phyloP scores from a whole-genome alignment of 2,113 vertebrate genomes.

The Aspidoscelis tigris region DNA sequence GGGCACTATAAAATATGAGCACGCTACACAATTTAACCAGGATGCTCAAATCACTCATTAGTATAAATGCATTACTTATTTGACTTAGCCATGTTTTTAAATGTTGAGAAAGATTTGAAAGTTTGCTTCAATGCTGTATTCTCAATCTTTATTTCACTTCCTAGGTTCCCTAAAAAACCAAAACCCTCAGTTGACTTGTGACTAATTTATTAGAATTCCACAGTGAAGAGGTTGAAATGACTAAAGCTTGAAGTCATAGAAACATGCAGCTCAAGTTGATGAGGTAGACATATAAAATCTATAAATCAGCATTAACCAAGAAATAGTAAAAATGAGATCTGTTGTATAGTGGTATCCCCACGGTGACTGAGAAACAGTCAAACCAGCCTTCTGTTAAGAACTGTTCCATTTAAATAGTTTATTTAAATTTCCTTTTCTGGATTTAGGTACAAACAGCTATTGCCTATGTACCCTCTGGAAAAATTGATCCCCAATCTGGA shows the following conservation, averaged over 20 bases:
- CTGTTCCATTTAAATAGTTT: not conserved
- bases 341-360: not conserved
- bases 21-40: not conserved
- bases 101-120: not conserved
- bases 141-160: not conserved
- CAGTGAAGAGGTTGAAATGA: not conserved
- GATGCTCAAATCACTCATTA: not conserved
- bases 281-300: not conserved
- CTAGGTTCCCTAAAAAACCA: not conserved
- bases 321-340: not conserved
- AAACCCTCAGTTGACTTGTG: not conserved
- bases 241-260: not conserved
- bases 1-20: not conserved
- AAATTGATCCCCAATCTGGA: no score
- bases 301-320: not conserved
- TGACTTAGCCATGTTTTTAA: not conserved
- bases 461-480: not conserved
- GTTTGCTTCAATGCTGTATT: not conserved
- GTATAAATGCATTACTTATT: not conserved
- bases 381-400: not conserved
- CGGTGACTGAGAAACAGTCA: not conserved
- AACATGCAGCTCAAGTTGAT: not conserved
- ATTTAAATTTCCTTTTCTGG: not conserved
- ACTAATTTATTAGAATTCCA: not conserved
- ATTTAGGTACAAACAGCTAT: not conserved